Conservation (phyloP, 2,797 vertebrate species). For the Orientallactaga sibirica region DNA sequence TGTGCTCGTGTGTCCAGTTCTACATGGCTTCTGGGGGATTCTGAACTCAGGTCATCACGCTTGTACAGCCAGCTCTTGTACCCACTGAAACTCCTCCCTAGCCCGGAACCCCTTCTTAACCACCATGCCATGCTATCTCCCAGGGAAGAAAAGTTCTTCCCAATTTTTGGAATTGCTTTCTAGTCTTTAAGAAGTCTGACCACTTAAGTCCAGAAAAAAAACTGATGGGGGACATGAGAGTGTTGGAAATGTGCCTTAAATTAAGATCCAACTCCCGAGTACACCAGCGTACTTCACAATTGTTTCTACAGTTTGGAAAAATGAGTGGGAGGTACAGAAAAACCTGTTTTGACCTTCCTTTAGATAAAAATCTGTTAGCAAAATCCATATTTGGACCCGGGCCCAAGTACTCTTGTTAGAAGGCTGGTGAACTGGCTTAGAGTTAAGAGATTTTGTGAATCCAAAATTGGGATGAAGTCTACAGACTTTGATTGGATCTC, state of each 20-base stretch:
- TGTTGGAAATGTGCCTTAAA: slow-evolving; percentile 16
- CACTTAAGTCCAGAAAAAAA: slow-evolving; percentile 44
- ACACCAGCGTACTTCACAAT: neutral
- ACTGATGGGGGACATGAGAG: neutral
- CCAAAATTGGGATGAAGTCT: slow-evolving; percentile 36
- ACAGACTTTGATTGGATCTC: slow-evolving; percentile 29
- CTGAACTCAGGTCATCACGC: no score
- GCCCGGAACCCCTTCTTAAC: neutral
- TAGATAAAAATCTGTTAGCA: slow-evolving; percentile 62
- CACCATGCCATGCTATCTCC: neutral
- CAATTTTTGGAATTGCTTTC: slow-evolving; percentile 20
- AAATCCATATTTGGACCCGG: slow-evolving; percentile 59
- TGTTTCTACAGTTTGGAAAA: slow-evolving; percentile 23
- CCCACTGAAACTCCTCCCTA: no score
- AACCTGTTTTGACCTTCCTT: slow-evolving; percentile 30
- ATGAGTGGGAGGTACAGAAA: neutral
- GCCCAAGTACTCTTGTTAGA: slow-evolving; percentile 34
- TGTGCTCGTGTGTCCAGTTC: no score
- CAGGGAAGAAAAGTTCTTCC: neutral
- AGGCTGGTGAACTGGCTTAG: slow-evolving; percentile 57
- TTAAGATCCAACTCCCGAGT: neutral
- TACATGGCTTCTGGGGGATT: no score
- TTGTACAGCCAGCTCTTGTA: no score
- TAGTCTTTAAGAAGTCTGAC: slow-evolving; percentile 44
- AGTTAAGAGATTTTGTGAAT: slow-evolving; percentile 61